Base-by-base conservation (phyloP, 30 jellyfish, hydroid and myxozoan species). In the Hydractinia echinata region DNA sequence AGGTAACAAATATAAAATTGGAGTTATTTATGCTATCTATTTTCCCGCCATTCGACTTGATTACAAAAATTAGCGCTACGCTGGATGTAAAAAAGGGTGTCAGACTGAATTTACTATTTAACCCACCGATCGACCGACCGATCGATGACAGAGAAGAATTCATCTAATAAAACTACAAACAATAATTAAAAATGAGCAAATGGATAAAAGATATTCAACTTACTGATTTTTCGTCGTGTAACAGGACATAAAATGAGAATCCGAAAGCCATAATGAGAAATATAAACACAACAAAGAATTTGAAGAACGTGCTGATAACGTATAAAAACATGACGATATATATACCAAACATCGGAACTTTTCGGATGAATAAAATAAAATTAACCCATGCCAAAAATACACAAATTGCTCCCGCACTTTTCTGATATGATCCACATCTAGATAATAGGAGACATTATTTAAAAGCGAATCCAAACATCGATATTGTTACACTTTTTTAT, bases 321-420 rank as follows among this genome's bases (percentile, higher is more conserved):
- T 20, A 85, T 53, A 89, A 86, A 61, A 85, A 86, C 97, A 90
- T 90, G 73, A 90, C 95, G 72, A 90, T 90, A 77, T 85, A 90
- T 62, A 90, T 90, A 10, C 97, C 97, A 51, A 90, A 85, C 81
- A 72, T 83, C 61, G 97, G 97, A 67, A 90, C 76, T 64, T 90
- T 90, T 10, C 90, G 86, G 16, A 90, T 78, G 78, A 90, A 90
- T 50, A 90, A 50, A 8, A 90, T 86, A 70, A 90, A 67, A 58
- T 85, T 90, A 39, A 85, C 79, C 97, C 97, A 90, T 5, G 97
- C 79, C 3, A 90, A 84, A 73, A 90, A 90, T 13, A 90, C 60
- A 18, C 95, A 90, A n/a, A 81, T 68, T 15, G 97, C 79, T 10
- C 97, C 97, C 85, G 79, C 55, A 14, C 90, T 72, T 71, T 90